Conservation (phyloP, 2,797 vertebrate species). For the Epinephelus malabaricus region DNA sequence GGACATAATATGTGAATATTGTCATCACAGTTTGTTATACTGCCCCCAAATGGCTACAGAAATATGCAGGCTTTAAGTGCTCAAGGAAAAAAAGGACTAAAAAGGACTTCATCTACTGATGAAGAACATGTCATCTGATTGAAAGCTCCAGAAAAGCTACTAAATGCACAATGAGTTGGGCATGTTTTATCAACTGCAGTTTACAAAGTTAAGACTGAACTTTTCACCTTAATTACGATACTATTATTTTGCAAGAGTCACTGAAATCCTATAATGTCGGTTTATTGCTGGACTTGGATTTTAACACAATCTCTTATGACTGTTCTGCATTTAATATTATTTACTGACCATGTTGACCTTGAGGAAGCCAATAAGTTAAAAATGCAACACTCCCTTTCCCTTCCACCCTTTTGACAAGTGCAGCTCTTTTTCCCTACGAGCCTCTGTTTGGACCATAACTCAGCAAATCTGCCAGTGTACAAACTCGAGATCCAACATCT, state of each 20-base stretch:
- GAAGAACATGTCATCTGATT: background rate
- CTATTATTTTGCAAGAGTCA: constrained; percentile 2
- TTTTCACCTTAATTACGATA: background rate
- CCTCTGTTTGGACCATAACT: constrained; percentile 56
- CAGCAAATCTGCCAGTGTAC: constrained; percentile 60
- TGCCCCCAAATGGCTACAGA: background rate
- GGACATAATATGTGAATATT: background rate
- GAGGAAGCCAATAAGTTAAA: constrained; percentile 46
- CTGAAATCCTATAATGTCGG: background rate
- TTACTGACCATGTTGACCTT: constrained; percentile 48
- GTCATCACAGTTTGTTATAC: background rate
- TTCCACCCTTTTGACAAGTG: constrained; percentile 51
- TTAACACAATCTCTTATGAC: constrained; percentile 13
- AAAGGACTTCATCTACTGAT: no score
- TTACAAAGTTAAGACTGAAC: constrained; percentile 2
- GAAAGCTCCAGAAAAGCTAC: background rate
- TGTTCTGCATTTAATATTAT: constrained; percentile 39
- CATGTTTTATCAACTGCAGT: background rate
- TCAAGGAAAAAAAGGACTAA: no score
- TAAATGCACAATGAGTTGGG: background rate
- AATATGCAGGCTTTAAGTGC: background rate
- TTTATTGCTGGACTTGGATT: constrained; percentile 14
- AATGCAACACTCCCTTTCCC: constrained; percentile 37
- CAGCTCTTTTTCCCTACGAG: constrained; percentile 34
- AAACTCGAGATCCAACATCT: constrained; percentile 75